Evolutionary conservation across 2,888 invertebrate species (phyloP), one percentile per base, ranked within the genome.

Genomic region (Oligia latruncula): DNA sequence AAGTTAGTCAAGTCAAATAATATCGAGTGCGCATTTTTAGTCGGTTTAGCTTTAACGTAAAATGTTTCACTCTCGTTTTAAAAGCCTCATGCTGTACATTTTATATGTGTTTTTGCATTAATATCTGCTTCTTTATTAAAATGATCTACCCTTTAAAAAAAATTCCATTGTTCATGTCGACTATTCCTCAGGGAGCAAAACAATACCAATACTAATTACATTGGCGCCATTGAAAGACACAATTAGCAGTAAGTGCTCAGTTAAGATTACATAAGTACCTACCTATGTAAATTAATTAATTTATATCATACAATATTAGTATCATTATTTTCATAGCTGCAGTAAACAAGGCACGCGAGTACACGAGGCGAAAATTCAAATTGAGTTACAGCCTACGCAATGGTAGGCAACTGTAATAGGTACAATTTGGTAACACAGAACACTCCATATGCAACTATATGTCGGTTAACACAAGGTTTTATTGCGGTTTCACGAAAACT

Each of bases 181-280:
- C 23, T 49, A 58, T 62, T 80, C 70, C 73, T 73, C 62, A 35
- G 76, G 66, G 80, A 76, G 23, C 43, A 55, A 55, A 71, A 77
- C 85, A 80, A 78, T 85, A 86, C 66, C 49, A 68, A 77, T 78
- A 86, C 74, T 78, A 80, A 85, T 86, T 71, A 68, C 74, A 77
- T 78, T 74, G 55, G 55, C 65, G 74, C 76, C 58, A 77, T 85
- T 85, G 74, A 76, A 76, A 80, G 65, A 73, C 65, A 62, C 62
- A 40, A 83, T 76, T 76, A 76, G 62, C 71, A n/a, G 60, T 74
- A 46, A 65, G 71, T 74, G 13, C 35, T 35, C 49, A 60, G 58
- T 78, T 78, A 82, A 78, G 46, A 84, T 84, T 46, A 65, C 58
- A 81, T 74, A 71, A 79, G 13, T 70, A 64, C 29, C 15, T 40